These are phyloP conservation scores for Chlamydotis undulata DNA, from an alignment of 2,113 vertebrate species.

Conservation along the genomic window DNA sequence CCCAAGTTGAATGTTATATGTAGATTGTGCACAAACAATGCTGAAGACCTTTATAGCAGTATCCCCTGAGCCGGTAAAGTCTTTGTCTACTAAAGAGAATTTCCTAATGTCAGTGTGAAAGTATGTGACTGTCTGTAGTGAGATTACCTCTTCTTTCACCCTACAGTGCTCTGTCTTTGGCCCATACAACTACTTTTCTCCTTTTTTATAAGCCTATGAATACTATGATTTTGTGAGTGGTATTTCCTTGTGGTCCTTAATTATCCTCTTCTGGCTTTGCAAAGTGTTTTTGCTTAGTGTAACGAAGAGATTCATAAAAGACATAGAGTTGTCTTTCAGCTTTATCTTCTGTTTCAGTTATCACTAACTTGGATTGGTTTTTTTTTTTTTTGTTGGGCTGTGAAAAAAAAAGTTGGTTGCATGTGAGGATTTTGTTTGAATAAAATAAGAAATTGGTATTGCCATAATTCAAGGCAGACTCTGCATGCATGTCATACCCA, in stretches of 20 bases:
- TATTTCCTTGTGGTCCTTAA: not conserved
- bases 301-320: not conserved
- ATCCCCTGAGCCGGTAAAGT: slow-evolving; percentile 45
- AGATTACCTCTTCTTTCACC: not conserved
- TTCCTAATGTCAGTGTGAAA: not conserved
- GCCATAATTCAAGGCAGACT: not conserved
- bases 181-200: not conserved
- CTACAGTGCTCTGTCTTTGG: not conserved
- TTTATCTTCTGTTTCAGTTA: not conserved
- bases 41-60: slow-evolving; percentile 17
- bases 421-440: not conserved
- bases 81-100: slow-evolving; percentile 35
- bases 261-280: not conserved
- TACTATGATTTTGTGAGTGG: not conserved
- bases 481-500: not conserved
- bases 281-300: not conserved
- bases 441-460: not conserved
- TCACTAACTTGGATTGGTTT: not conserved
- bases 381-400: not conserved
- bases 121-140: not conserved
- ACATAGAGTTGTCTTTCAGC: not conserved
- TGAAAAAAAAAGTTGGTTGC: not conserved
- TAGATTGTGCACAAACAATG: slow-evolving; percentile 66
- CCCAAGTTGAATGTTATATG: slow-evolving; percentile 51
- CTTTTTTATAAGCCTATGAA: not conserved